Base-by-base conservation (phyloP, 1,140 invertebrate genomes). In the Brachionus sp. region DNA sequence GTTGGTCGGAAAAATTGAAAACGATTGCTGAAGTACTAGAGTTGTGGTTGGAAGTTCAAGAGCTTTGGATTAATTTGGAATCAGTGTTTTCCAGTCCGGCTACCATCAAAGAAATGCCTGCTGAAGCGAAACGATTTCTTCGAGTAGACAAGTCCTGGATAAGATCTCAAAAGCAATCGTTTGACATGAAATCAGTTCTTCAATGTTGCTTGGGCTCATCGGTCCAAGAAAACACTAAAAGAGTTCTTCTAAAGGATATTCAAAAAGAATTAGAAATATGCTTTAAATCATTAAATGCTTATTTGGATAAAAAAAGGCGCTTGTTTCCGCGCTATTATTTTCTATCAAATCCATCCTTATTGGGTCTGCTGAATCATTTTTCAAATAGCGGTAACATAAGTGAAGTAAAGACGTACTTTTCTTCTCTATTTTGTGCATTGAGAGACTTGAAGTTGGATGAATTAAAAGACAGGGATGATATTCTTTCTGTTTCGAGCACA, bases 81-180 rank as follows among this genome's bases (percentile, higher is more conserved):
- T 88, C 89, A 19, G 89, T 90, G 82, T 90, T 90, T 86, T 88
- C 88, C 84, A 89, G 88, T 46, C 88, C 89, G 66, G 88, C 89
- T 82, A 89, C 89, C 84, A 86, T 89, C 85, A 88, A 88, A 13
- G 89, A 90, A 85, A 89, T 90, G 88, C 89, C 89, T 9, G 87
- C 89, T 57, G 89, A 90, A 84, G 88, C 88, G 3, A 86, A 87
- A 25, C 88, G 89, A 85, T 90, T 90, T 86, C 87, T 86, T n/a
- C 88, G 88, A 29, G 68, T 83, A 35, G 82, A 83, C 42, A 83
- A 70, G 23, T 53, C 64, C 9, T 83, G 82, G 82, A 70, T 73
- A 4, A 83, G 88, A 87, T 88, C 88, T 85, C 89, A 89, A 88
- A 88, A 87, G 84, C 86, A 86, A 85, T 87, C 87, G 10, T 88